Percentiles rank a stretch among this genome's conserved stretches.
Conservation (phyloP, 2,113 vertebrate species). For the Rhea americana region DNA sequence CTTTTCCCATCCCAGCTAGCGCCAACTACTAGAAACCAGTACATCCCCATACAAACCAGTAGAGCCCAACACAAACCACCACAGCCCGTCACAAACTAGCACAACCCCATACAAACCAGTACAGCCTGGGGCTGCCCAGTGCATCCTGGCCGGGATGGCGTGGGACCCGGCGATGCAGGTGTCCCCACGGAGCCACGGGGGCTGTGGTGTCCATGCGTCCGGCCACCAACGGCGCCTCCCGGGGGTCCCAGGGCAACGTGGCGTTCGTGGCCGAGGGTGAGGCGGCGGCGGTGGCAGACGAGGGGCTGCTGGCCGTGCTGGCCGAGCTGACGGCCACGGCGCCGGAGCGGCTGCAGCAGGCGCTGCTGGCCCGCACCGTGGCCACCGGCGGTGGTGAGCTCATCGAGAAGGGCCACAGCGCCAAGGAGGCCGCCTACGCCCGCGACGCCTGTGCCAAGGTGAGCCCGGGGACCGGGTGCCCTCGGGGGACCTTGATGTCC, state of each 20-base stretch:
- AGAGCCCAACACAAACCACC: too few species aligned
- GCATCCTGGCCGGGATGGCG: too few species aligned
- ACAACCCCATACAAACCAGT: neutral
- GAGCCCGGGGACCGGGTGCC: neutral
- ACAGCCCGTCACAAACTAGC: neutral
- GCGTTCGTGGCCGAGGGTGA: slow-evolving; percentile 75
- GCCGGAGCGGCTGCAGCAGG: slow-evolving; percentile 55
- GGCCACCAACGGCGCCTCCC: rapidly evolving
- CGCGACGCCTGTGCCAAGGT: slow-evolving; percentile 93
- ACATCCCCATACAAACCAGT: neutral
- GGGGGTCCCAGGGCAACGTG: slow-evolving; percentile 83
- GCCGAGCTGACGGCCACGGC: slow-evolving; percentile 77
- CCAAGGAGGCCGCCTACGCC: slow-evolving; percentile 85
- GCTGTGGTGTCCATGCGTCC: neutral
- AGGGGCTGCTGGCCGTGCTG: slow-evolving; percentile 64
- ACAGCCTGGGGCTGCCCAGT: neutral
- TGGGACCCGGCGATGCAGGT: too few species aligned
- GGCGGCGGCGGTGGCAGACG: slow-evolving; percentile 59
- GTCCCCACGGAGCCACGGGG: too few species aligned
- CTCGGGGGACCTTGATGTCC: neutral
- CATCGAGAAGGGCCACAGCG: slow-evolving; percentile 87
- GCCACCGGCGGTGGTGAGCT: slow-evolving; percentile 89
- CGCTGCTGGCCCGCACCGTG: slow-evolving; percentile 86
- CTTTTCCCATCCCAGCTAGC: too few species aligned
- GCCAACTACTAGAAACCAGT: too few species aligned